phyloP scores from a whole-genome alignment of 2,888 invertebrate genomes.

The Agonum fuliginosum region DNA sequence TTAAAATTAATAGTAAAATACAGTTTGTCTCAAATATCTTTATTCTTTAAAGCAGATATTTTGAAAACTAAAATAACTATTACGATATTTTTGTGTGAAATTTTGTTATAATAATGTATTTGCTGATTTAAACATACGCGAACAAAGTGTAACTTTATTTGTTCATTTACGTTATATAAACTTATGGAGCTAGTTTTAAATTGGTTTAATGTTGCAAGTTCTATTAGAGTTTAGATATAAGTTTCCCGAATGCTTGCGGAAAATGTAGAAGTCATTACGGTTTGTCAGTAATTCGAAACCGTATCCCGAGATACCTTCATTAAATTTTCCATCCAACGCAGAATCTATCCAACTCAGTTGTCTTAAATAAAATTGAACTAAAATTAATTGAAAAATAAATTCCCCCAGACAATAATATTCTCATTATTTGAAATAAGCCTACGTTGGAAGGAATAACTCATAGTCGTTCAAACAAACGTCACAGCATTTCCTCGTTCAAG shows the following conservation, averaged over 20 bases:
- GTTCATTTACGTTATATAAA: too few relatives aligned
- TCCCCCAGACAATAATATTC: constrained; percentile 43
- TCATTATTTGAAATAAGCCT: constrained; percentile 39
- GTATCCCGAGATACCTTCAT: constrained; percentile 6
- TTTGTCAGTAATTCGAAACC: constrained; percentile 25
- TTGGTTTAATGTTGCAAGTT: too few relatives aligned
- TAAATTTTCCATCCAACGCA: constrained; percentile 28
- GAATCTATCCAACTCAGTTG: not conserved
- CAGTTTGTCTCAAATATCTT: too few relatives aligned
- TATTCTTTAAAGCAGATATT: too few relatives aligned
- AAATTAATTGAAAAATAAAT: constrained; percentile 46
- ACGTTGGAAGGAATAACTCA: constrained; percentile 1
- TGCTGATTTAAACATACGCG: too few relatives aligned
- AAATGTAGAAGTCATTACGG: not conserved
- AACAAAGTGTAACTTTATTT: too few relatives aligned
- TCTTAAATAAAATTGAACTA: constrained; percentile 6
- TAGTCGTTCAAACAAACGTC: constrained; percentile 41
- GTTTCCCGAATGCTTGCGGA: not conserved
- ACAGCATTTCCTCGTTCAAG: constrained; percentile 29
- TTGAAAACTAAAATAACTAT: too few relatives aligned
- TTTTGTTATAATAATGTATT: too few relatives aligned
- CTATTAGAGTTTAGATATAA: too few relatives aligned
- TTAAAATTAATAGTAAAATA: too few relatives aligned
- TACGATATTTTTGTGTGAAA: too few relatives aligned
- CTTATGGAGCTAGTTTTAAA: too few relatives aligned